These are phyloP conservation scores for Sesia bembeciformis DNA, from an alignment of 2,888 invertebrate species.

Conservation along the genomic window DNA sequence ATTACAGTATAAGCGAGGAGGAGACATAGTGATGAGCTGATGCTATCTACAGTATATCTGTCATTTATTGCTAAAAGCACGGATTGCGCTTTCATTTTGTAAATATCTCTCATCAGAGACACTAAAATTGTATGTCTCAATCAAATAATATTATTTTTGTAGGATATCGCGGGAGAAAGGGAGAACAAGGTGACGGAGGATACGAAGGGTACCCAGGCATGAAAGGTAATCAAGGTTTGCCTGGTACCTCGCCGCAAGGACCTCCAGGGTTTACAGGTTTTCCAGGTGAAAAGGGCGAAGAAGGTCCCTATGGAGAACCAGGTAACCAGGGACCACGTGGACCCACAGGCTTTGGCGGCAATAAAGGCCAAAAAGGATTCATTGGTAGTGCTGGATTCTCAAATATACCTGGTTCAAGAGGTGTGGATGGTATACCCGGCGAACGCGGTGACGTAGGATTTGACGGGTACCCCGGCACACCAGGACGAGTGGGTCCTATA, in stretches of 20 bases:
- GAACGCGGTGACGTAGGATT: slow-evolving; percentile 72
- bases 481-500: slow-evolving; percentile 61
- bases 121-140: no score
- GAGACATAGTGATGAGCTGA: no score
- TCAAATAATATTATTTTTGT: slow-evolving; percentile 2
- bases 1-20: no score
- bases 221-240: slow-evolving; percentile 43
- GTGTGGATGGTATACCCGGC: slow-evolving; percentile 56
- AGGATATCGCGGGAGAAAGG: slow-evolving; percentile 36
- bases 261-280: slow-evolving; percentile 78
- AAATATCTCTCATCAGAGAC: no score
- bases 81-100: no score
- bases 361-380: slow-evolving; percentile 67
- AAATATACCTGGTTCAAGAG: slow-evolving; percentile 51
- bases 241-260: slow-evolving; percentile 48
- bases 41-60: no score
- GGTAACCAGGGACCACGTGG: slow-evolving; percentile 72
- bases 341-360: slow-evolving; percentile 77
- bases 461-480: slow-evolving; percentile 73
- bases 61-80: neutral
- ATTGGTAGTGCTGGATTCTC: slow-evolving; percentile 66
- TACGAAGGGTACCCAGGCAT: slow-evolving; percentile 43
- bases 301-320: slow-evolving; percentile 76
- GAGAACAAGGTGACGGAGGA: slow-evolving; percentile 44
- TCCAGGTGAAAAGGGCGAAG: slow-evolving; percentile 77